Evolutionary conservation across 2,888 invertebrate genomes (phyloP).

Genomic region (Mamestra brassicae): DNA sequence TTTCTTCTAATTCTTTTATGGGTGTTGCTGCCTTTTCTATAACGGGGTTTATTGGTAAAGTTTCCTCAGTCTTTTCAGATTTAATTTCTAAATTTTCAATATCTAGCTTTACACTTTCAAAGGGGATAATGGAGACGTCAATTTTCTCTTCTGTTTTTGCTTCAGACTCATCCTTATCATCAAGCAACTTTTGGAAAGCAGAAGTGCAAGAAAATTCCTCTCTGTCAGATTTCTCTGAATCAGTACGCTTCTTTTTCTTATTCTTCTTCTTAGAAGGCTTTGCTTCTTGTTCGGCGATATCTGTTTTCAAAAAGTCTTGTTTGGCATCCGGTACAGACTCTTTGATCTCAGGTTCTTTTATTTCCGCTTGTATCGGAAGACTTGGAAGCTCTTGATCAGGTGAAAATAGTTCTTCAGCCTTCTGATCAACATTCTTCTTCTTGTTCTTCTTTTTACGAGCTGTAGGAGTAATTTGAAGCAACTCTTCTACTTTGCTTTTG

Average conservation of each 20-base stretch:
- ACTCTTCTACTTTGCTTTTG: constrained; percentile 40
- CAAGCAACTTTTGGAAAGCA: constrained; percentile 78
- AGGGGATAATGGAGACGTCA: constrained; percentile 13
- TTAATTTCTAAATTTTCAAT: constrained; percentile 27
- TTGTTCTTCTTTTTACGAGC: constrained; percentile 86
- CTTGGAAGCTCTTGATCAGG: constrained; percentile 29
- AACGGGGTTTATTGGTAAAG: constrained; percentile 2
- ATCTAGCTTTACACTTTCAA: constrained; percentile 26
- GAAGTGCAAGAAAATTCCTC: constrained; percentile 78
- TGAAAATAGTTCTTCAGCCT: constrained; percentile 40
- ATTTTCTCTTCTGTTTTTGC: constrained; percentile 38
- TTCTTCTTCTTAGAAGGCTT: constrained; percentile 81
- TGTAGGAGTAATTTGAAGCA: constrained; percentile 68
- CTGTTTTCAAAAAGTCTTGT: constrained; percentile 51
- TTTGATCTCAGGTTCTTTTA: constrained; percentile 38
- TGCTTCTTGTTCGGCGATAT: constrained; percentile 68
- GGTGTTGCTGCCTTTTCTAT: constrained; percentile 34
- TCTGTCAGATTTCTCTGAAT: constrained; percentile 83
- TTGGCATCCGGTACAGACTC: constrained; percentile 20
- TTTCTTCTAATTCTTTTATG: constrained; percentile 26
- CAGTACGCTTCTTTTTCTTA: constrained; percentile 84
- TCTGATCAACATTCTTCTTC: constrained; percentile 72
- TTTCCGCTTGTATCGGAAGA: constrained; percentile 25
- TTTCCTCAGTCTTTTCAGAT: constrained; percentile 19
- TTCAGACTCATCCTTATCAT: constrained; percentile 64